Evolutionary conservation across 2,113 vertebrate species (phyloP).

Genomic region (Sclerurus mexicanus): DNA sequence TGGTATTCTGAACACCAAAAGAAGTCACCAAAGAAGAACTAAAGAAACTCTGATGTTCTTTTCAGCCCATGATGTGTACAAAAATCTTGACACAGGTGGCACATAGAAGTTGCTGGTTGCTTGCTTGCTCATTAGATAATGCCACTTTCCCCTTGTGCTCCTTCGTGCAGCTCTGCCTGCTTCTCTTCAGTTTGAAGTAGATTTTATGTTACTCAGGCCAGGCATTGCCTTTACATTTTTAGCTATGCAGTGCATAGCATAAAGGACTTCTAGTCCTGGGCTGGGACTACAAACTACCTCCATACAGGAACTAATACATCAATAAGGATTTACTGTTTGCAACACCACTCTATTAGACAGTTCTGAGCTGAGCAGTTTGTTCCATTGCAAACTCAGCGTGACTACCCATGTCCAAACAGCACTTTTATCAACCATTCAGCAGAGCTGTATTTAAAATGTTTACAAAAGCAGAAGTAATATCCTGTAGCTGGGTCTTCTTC

Average conservation of each 20-base stretch:
- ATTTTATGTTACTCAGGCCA: neutral
- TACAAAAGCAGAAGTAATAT: neutral
- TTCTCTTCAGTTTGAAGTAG: neutral
- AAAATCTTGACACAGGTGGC: neutral
- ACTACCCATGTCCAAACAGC: neutral
- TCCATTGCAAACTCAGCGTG: accelerated
- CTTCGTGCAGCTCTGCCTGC: neutral
- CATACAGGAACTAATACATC: no score
- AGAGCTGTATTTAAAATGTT: neutral
- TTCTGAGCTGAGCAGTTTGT: neutral
- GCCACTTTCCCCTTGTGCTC: neutral
- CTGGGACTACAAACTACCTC: neutral
- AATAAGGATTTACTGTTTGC: accelerated
- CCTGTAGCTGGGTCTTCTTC: neutral
- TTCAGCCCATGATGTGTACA: neutral
- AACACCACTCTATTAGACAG: accelerated
- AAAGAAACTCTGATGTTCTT: neutral
- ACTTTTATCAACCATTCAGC: neutral
- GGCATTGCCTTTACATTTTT: neutral
- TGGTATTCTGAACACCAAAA: neutral
- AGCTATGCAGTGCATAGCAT: no score
- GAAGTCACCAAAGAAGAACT: neutral
- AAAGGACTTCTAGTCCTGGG: neutral
- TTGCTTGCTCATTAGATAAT: neutral
- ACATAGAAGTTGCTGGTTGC: neutral